Evolutionary conservation across 2,888 invertebrate species (phyloP).

Genomic region (Polietes domitor): DNA sequence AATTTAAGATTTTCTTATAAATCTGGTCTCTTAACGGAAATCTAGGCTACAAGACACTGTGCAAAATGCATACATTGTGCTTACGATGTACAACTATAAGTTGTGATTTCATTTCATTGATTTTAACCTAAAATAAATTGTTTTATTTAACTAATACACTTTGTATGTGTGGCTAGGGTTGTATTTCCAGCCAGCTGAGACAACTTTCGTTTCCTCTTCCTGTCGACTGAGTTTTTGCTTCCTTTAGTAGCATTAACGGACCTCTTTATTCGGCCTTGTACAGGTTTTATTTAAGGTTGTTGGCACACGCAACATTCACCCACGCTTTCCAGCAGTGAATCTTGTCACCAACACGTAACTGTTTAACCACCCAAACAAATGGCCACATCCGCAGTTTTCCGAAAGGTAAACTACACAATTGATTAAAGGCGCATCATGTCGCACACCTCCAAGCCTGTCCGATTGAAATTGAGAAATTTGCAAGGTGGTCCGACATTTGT

Average conservation of each 20-base stretch:
- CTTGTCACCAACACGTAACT: slow-evolving; percentile 24
- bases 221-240: too few relatives aligned
- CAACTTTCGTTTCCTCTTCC: neutral
- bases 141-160: slow-evolving; percentile 53
- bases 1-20: too few relatives aligned
- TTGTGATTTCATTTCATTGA: slow-evolving; percentile 57
- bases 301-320: neutral
- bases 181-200: slow-evolving; percentile 42
- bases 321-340: neutral
- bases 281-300: slow-evolving; percentile 15
- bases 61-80: too few relatives aligned
- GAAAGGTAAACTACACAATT: too few relatives aligned
- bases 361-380: neutral
- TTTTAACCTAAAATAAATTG: slow-evolving; percentile 47
- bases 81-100: slow-evolving; percentile 19
- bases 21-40: too few relatives aligned
- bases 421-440: too few relatives aligned
- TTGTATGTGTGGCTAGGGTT: neutral
- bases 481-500: too few relatives aligned
- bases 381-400: too few relatives aligned
- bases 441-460: too few relatives aligned
- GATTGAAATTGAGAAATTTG: too few relatives aligned
- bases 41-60: too few relatives aligned
- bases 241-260: too few relatives aligned
- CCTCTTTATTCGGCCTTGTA: neutral